These are phyloP conservation scores for Eupithecia insigniata DNA, from an alignment of 2,888 invertebrate genomes.

Conservation along the genomic window DNA sequence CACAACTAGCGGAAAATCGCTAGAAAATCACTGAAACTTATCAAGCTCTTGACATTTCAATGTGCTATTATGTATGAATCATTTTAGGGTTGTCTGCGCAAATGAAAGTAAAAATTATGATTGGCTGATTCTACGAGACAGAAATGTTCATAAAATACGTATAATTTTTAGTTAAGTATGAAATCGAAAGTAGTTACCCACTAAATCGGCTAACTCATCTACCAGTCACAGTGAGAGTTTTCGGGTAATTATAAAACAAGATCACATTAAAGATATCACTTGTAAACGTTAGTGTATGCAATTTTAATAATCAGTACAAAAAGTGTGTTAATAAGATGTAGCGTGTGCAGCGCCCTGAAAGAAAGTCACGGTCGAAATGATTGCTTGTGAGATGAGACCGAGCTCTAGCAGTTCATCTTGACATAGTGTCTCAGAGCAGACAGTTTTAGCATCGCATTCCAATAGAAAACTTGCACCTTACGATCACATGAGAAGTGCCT, in stretches of 20 bases:
- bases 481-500: not conserved
- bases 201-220: not conserved
- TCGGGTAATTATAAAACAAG: conserved; percentile 39
- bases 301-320: conserved; percentile 46
- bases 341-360: conserved; percentile 68
- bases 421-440: conserved; percentile 22
- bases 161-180: not conserved
- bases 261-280: conserved; percentile 43
- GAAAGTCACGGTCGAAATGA: conserved; percentile 77
- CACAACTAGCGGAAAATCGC: conserved; percentile 69
- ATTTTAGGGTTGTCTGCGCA: conserved; percentile 58
- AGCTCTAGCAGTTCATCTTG: conserved; percentile 28
- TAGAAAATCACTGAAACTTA: conserved; percentile 70
- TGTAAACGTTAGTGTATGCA: conserved; percentile 35
- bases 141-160: not conserved
- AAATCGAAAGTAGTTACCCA: not conserved
- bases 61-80: conserved; percentile 60
- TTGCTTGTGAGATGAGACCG: conserved; percentile 53
- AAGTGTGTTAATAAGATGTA: conserved; percentile 68
- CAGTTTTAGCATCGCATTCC: conserved; percentile 12
- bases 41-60: conserved; percentile 74
- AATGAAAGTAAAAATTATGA: conserved; percentile 27
- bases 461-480: too few species aligned
- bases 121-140: not conserved
- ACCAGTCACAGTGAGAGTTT: conserved; percentile 37